phyloP scores from a whole-genome alignment of 2,888 invertebrate genomes.

The Antheraea assamensis region DNA sequence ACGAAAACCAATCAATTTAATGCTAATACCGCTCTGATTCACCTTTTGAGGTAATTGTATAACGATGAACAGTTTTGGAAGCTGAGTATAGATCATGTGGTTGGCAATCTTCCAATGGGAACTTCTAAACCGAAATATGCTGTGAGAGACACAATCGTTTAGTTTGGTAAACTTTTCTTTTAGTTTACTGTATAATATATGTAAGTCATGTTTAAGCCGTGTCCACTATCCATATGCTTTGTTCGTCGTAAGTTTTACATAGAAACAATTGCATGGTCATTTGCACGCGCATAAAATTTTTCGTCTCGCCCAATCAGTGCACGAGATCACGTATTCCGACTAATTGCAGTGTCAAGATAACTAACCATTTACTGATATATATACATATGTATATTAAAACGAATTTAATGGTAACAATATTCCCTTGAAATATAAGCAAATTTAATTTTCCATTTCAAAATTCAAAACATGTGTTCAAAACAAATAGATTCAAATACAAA shows the following conservation, averaged over 20 bases:
- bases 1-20: slow-evolving; percentile 23
- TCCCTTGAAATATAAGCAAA: background rate
- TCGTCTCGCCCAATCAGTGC: background rate
- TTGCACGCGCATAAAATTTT: background rate
- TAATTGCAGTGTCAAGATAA: background rate
- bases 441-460: background rate
- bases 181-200: background rate
- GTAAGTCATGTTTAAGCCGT: background rate
- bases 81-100: slow-evolving; percentile 41
- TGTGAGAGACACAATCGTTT: slow-evolving; percentile 46
- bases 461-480: background rate
- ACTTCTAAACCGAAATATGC: slow-evolving; percentile 44
- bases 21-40: slow-evolving; percentile 43
- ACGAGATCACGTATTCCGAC: background rate
- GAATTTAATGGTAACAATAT: background rate
- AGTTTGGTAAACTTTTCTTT: background rate
- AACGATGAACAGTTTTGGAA: slow-evolving; percentile 59
- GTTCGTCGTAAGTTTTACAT: background rate
- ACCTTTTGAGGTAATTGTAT: slow-evolving; percentile 49
- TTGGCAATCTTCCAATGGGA: slow-evolving; percentile 24
- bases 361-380: no score
- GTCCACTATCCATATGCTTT: background rate
- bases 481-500: background rate
- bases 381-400: background rate
- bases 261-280: background rate